These are phyloP conservation scores for Dicaeum eximium DNA, from an alignment of 2,113 vertebrate species.

Conservation along the genomic window DNA sequence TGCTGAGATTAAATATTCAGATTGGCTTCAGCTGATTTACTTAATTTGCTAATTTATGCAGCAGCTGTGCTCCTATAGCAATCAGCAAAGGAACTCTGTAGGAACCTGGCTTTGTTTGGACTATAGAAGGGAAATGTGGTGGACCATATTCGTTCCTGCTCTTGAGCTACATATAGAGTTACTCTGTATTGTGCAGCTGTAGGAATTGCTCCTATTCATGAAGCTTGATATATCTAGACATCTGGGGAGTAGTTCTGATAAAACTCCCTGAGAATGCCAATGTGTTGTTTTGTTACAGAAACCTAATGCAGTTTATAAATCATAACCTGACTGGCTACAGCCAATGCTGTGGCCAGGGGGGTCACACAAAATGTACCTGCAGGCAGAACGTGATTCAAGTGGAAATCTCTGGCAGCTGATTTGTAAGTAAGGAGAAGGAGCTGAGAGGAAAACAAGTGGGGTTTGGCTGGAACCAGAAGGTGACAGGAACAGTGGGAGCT, in stretches of 20 bases:
- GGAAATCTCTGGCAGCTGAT: background rate
- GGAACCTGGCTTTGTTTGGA: background rate
- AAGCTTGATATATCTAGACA: background rate
- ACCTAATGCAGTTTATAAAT: background rate
- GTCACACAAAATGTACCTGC: background rate
- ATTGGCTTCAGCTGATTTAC: background rate
- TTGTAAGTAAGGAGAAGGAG: background rate
- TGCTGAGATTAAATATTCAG: background rate
- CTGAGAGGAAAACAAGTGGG: background rate
- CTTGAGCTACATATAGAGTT: background rate
- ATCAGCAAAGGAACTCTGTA: background rate
- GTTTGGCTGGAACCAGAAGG: background rate
- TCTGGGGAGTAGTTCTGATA: background rate
- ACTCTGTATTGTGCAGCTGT: background rate
- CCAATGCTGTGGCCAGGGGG: too few species aligned
- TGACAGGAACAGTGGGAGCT: background rate
- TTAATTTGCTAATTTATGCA: background rate
- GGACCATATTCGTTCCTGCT: background rate
- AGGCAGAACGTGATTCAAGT: background rate
- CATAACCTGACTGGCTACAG: background rate
- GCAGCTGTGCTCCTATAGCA: background rate
- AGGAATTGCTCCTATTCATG: background rate
- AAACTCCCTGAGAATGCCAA: background rate
- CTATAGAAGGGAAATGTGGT: background rate
- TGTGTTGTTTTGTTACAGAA: background rate